Evolutionary conservation across 2,888 invertebrate species (phyloP).

Genomic region (Noctua janthe): DNA sequence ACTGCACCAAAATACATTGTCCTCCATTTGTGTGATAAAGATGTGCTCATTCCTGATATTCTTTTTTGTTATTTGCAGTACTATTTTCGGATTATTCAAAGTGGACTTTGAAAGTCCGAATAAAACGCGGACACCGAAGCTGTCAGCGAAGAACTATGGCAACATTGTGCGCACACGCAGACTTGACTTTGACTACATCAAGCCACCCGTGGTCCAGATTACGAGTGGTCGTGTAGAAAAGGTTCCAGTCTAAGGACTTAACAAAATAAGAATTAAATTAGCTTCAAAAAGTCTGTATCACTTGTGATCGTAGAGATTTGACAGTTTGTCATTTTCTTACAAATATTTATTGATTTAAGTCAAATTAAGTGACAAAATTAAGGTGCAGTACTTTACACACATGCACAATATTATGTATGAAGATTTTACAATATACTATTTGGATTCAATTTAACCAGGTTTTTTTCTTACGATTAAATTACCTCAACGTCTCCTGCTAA

Average conservation of each 20-base stretch:
- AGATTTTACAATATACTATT: background rate
- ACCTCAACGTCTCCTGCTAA: background rate
- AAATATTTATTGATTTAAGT: background rate
- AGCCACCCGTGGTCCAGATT: conserved; percentile 49
- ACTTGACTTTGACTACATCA: conserved; percentile 83
- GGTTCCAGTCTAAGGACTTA: background rate
- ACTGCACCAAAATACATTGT: too few relatives aligned
- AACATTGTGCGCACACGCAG: conserved; percentile 81
- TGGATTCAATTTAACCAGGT: background rate
- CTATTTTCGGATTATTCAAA: conserved; percentile 85
- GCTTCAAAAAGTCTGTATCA: background rate
- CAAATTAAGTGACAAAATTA: background rate
- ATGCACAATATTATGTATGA: background rate
- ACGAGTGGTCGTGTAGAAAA: background rate
- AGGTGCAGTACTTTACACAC: background rate
- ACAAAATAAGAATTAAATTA: background rate
- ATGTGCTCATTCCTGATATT: background rate
- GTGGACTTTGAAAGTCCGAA: conserved; percentile 85
- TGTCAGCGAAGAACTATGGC: conserved; percentile 83
- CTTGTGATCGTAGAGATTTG: background rate
- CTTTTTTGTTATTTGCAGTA: conserved; percentile 73
- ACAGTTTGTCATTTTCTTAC: background rate
- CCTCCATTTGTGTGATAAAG: background rate
- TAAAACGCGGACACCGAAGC: conserved; percentile 83
- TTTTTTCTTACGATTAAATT: background rate